Base-by-base conservation (phyloP, 2,888 invertebrate genomes). In the Carcina quercana region DNA sequence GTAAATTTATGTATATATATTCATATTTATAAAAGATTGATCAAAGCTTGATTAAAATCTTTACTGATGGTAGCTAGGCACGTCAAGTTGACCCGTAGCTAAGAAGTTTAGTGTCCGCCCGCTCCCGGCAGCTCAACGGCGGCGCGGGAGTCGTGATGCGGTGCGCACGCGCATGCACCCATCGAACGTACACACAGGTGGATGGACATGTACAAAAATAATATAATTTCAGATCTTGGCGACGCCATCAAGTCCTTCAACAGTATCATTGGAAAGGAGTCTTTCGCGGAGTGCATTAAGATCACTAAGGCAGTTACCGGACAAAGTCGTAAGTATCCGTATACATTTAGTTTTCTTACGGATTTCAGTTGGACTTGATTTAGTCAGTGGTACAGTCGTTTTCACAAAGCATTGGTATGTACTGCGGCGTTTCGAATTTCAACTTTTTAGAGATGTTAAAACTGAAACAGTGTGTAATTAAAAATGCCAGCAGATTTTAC, bases 301-400 rank as follows among this genome's bases (percentile, higher is more conserved):
- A 8, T 55, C 1, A 27, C 69, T 0, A 62, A 58, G 41, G 52
- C 40, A 6, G 43, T 58, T 0, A 64, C 67, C 0, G 58, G 59
- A 17, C 63, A 68, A 34, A 42, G 45, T 2, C 71, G 72, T 72
- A 38, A 62, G 70, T 54, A 19, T 22, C 2, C 71, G 72, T 72
- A 38, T 62, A 69, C 53, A 19, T 22, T 6, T 13, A 13, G 10
- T 22, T 30, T 30, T 10, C 28, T 5, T 17, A 13, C 10, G 6
- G 12, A 8, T 12, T 11, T 6, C 24, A n/a, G n/a, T 7, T 22
- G 7, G 3, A 5, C 5, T 5, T n/a, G n/a, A 22, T 22, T 7
- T 22, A 2, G 2, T 1, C 10, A 22, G 22, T 10, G 10, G 10
- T 8, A 7, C n/a, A 7, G 22, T 5, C 22, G 22, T 5, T 8